Conservation (phyloP, 2,797 vertebrate species). For the Myotis vivesi region DNA sequence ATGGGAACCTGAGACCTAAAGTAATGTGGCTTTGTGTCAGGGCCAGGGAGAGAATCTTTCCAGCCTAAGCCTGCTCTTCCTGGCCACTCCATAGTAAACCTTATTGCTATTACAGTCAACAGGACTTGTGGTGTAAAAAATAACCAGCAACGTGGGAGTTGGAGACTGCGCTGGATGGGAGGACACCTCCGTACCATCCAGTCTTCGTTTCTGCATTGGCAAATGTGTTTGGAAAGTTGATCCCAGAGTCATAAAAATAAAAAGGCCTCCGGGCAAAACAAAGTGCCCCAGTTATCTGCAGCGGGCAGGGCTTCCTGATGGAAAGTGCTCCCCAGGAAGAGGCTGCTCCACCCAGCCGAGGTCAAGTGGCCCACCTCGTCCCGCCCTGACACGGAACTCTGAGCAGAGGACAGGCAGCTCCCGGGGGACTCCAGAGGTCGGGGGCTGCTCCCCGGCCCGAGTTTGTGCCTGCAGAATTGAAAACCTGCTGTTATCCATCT, state of each 20-base stretch:
- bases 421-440: not conserved
- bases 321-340: conserved; percentile 45
- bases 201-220: not conserved
- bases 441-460: not conserved
- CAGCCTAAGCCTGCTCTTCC: not conserved
- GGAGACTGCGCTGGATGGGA: not conserved
- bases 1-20: not conserved
- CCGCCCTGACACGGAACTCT: not conserved
- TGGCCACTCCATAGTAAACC: not conserved
- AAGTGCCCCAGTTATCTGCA: conserved; percentile 49
- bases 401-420: not conserved
- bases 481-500: not conserved
- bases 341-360: conserved; percentile 51
- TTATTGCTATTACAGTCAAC: not conserved
- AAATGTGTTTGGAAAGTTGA: conserved; percentile 67
- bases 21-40: not conserved
- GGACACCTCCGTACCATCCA: not conserved
- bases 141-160: not conserved
- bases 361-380: not conserved
- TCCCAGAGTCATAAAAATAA: conserved; percentile 54
- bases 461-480: not conserved
- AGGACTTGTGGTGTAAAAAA: not conserved
- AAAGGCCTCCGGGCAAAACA: conserved; percentile 33
- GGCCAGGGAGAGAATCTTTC: not conserved
- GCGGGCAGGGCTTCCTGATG: conserved; percentile 70